These are phyloP conservation scores for Lepus oiostolus DNA, from an alignment of 2,797 vertebrate species.

Conservation along the genomic window DNA sequence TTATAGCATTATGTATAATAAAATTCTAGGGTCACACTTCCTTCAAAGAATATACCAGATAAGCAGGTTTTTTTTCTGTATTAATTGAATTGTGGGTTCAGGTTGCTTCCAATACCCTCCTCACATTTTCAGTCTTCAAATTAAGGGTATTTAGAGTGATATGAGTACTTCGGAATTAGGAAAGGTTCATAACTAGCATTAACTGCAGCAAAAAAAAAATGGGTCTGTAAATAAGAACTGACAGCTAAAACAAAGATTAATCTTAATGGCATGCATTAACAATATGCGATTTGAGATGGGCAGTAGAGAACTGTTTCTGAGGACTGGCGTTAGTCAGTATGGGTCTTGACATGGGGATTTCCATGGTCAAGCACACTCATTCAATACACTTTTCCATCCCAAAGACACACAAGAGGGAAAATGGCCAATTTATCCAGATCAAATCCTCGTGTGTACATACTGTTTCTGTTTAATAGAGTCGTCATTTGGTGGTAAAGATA, in stretches of 20 bases:
- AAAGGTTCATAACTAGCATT: conserved; percentile 19
- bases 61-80: not conserved
- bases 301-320: conserved; percentile 60
- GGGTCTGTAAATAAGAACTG: conserved; percentile 58
- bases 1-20: not conserved
- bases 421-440: conserved; percentile 14
- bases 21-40: not conserved
- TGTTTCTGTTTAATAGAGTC: conserved; percentile 74
- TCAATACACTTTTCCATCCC: conserved; percentile 34
- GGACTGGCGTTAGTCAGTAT: conserved; percentile 38
- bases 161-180: not conserved
- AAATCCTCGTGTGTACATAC: not conserved
- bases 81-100: not conserved
- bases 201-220: conserved; percentile 59
- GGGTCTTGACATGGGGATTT: conserved; percentile 59
- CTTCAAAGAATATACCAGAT: conserved; percentile 39
- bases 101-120: not conserved
- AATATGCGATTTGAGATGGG: conserved; percentile 60
- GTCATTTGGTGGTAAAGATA: conserved; percentile 43
- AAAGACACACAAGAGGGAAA: conserved; percentile 44
- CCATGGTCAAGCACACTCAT: conserved; percentile 1
- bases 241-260: conserved; percentile 71
- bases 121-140: not conserved
- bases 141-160: not conserved
- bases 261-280: conserved; percentile 75